Evolutionary conservation across 1,140 invertebrate species (phyloP).

Genomic region (Chlorops oryzae): DNA sequence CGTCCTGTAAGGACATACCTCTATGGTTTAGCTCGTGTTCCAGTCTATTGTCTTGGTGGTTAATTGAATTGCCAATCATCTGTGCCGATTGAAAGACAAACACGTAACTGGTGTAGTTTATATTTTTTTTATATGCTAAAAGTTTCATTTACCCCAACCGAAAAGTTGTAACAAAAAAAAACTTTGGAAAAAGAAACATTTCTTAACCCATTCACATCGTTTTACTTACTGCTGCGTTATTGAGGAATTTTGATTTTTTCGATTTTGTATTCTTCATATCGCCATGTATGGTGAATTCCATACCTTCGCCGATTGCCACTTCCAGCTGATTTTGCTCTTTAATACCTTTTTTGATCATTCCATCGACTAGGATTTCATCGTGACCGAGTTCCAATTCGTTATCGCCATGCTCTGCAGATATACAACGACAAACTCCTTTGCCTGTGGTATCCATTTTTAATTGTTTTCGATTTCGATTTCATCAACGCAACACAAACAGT

Average conservation of each 20-base stretch:
- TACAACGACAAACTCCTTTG: slow-evolving; percentile 54
- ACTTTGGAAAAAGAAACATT: background rate
- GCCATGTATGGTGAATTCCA: slow-evolving; percentile 86
- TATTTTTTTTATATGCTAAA: background rate
- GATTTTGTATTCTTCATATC: slow-evolving; percentile 67
- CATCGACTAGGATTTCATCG: slow-evolving; percentile 75
- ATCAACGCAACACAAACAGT: slow-evolving; percentile 4
- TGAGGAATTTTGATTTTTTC: slow-evolving; percentile 66
- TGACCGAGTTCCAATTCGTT: slow-evolving; percentile 59
- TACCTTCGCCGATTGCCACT: slow-evolving; percentile 82
- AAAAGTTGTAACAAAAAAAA: slow-evolving; percentile 3
- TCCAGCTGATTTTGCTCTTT: slow-evolving; percentile 83
- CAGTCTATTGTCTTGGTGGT: slow-evolving; percentile 67
- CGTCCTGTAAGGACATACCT: slow-evolving; percentile 58
- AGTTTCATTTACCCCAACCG: no score
- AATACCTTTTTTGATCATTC: slow-evolving; percentile 76
- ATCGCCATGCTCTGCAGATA: slow-evolving; percentile 58
- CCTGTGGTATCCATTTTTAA: slow-evolving; percentile 47
- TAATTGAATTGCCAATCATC: slow-evolving; percentile 60
- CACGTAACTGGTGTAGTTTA: background rate
- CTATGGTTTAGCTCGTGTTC: slow-evolving; percentile 68
- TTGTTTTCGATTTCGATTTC: slow-evolving; percentile 11
- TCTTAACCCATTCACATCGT: background rate
- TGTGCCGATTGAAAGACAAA: slow-evolving; percentile 12
- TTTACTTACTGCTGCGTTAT: slow-evolving; percentile 62